These are phyloP conservation scores for Thunnus albacares DNA, from an alignment of 2,797 vertebrate species.

Conservation along the genomic window DNA sequence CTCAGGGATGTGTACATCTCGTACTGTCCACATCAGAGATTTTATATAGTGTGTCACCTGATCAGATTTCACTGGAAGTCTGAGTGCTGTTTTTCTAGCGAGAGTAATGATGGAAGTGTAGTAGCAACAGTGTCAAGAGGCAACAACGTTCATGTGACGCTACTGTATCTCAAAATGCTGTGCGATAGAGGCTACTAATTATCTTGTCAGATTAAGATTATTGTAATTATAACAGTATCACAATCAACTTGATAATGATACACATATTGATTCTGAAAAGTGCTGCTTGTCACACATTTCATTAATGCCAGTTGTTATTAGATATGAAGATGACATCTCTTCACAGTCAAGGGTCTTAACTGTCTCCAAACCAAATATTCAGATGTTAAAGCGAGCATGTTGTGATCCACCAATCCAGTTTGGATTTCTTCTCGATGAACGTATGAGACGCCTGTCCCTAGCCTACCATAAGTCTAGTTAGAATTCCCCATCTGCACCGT, in stretches of 20 bases:
- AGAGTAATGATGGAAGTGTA: neutral
- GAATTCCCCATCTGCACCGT: constrained; percentile 64
- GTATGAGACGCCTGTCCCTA: constrained; percentile 48
- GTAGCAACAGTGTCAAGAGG: neutral
- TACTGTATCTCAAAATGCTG: neutral
- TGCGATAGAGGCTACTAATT: constrained; percentile 6
- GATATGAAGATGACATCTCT: constrained; percentile 11
- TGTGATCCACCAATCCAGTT: constrained; percentile 35
- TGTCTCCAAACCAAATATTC: constrained; percentile 14
- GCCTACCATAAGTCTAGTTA: constrained; percentile 59
- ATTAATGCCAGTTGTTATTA: constrained; percentile 11
- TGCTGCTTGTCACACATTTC: neutral
- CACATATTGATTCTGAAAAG: constrained; percentile 16
- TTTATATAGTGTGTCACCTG: neutral
- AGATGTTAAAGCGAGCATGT: constrained; percentile 10
- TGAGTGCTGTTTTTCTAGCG: too few relatives aligned
- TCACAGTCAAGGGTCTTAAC: constrained; percentile 14
- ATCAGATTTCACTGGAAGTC: constrained; percentile 2
- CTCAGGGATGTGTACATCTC: constrained; percentile 6
- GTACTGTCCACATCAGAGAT: constrained; percentile 2
- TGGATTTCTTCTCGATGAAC: constrained; percentile 48
- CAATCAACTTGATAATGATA: neutral
- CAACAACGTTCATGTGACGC: neutral
- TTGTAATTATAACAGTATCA: constrained; percentile 26
- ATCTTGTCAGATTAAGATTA: constrained; percentile 15